Base-by-base conservation (phyloP, 2,888 invertebrate genomes). In the Venusia cambrica region DNA sequence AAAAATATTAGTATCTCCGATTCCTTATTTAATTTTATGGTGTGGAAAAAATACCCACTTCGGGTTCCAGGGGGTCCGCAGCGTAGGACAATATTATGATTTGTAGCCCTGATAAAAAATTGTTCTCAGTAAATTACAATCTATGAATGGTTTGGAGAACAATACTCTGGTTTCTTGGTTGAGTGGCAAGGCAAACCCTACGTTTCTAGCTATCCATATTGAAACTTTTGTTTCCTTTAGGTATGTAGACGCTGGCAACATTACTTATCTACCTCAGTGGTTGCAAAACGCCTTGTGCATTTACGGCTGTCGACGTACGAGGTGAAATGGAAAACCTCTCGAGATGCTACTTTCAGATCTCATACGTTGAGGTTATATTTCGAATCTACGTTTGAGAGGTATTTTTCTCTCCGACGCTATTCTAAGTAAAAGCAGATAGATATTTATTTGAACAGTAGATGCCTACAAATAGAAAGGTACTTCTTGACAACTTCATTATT, bases 21-120 rank as follows among this genome's bases (percentile, higher is more conserved):
- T 52, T 63, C 63, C 70, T 76, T 73, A 75, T 77, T 77, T 77
- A 79, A 79, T 78, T 80, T 80, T 75, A 80, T 81, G 76, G 77
- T 64, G 73, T 73, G 80, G 81, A 81, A 81, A 76, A 74, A 57
- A 54, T 55, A 43, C 57, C 40, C 57, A 59, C 52, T 48, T 39
- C 30, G 57, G 59, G n/a, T n/a, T n/a, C n/a, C n/a, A n/a, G n/a
- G 64, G 71, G 69, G 68, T 51, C 38, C 46, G 54, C 61, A 60
- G 63, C 46, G 54, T 61, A 60, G 63, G 73, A 79, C 79, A 78
- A 78, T 73, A 64, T 63, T 52, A 79, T 78, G 78, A 79, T 78
- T 80, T 80, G 78, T 80, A 69, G 65, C 71, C 41, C 55, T 43
- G 58, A 61, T 42, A 34, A 34, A 34, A 26, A 32, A 8, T 14